Conservation (phyloP, 2,113 vertebrate species). For the Anarhynchus alexandrinus region DNA sequence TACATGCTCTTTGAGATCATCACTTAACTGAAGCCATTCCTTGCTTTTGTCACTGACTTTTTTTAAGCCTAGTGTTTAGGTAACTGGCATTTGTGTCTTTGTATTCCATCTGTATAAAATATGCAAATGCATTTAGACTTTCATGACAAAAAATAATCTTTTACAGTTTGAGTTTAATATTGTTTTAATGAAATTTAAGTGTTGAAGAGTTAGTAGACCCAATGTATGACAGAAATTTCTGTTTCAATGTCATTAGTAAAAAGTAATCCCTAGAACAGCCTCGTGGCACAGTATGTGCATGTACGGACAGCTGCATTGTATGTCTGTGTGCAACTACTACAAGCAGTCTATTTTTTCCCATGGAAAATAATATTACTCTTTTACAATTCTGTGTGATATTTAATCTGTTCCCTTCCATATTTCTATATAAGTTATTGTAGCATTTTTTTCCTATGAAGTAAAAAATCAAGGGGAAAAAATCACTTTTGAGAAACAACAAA, state of each 20-base stretch:
- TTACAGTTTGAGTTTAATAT: background rate
- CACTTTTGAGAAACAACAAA: background rate
- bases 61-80: background rate
- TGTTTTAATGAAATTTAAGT: background rate
- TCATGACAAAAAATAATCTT: background rate
- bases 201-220: background rate
- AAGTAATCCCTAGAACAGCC: background rate
- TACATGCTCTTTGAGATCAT: background rate
- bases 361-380: background rate
- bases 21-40: background rate
- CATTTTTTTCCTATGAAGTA: background rate
- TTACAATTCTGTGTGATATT: background rate
- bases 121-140: background rate
- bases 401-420: background rate
- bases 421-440: background rate
- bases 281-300: background rate
- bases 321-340: background rate
- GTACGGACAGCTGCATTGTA: background rate
- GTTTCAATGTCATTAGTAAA: background rate
- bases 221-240: background rate
- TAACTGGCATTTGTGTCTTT: background rate
- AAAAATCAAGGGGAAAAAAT: rapidly evolving
- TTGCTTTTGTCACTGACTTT: background rate
- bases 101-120: background rate
- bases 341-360: background rate